Conservation (phyloP, 2,113 vertebrate species). For the Oreochromis aureus region DNA sequence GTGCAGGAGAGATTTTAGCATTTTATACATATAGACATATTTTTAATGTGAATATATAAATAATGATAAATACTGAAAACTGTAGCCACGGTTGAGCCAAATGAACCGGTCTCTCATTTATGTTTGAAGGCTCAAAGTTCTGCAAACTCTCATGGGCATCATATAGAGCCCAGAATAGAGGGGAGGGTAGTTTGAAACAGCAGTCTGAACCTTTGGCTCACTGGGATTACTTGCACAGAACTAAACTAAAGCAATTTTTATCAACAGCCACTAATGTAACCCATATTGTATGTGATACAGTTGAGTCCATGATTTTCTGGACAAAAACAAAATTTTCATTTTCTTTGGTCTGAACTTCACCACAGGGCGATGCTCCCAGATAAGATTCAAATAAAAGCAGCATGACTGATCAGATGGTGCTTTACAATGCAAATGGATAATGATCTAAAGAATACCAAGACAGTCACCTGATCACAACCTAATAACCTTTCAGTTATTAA, state of each 20-base stretch:
- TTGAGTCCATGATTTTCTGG: not conserved
- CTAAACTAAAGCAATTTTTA: not conserved
- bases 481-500: not conserved
- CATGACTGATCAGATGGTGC: rapidly evolving
- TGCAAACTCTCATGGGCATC: not conserved
- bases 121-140: not conserved
- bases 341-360: not conserved
- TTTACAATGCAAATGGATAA: not conserved
- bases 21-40: not conserved
- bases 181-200: not conserved
- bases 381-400: not conserved
- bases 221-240: not conserved
- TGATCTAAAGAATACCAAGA: not conserved
- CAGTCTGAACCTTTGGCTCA: not conserved
- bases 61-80: not conserved
- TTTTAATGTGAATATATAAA: not conserved
- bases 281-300: not conserved
- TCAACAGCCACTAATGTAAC: not conserved
- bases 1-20: not conserved
- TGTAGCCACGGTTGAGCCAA: not conserved
- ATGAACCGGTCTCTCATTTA: not conserved
- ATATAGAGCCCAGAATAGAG: not conserved
- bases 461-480: not conserved
- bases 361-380: not conserved
- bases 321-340: not conserved